Base-by-base conservation (phyloP, 2,888 invertebrate genomes). In the Notocelia uddmanniana region DNA sequence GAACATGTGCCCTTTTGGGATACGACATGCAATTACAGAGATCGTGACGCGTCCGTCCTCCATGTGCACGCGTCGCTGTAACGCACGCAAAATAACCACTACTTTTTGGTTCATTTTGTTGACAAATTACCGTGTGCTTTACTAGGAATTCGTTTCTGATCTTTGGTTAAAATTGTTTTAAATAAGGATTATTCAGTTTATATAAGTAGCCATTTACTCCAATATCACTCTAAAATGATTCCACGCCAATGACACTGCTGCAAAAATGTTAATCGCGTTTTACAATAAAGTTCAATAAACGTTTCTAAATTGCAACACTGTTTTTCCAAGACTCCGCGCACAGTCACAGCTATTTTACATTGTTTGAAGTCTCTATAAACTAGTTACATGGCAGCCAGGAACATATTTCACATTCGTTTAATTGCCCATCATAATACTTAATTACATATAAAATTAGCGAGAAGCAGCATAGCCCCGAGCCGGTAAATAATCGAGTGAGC, bases 41-140 rank as follows among this genome's bases (percentile, higher is more conserved):
- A 73, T 88, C 89, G 89, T 89, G 89, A 87, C 85, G 80, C 74
- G 83, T 64, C 76, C 86, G 85, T 85, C 87, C 88, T 85, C 82
- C 75, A 77, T 72, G 71, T 62, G 57, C 74, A 58, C 74, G 68
- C 77, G 72, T 70, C 71, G 60, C 54, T 48, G 58, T 52, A 66
- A 45, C 62, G 67, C 67, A 62, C 73, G 71, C 71, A 45, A 52
- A 66, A 69, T 57, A 59, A 31, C 59, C 52, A 52, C 63, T 57
- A 58, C 18, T 34, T 18, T 63, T 37, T 6, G 60, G 26, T 57
- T 23, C 26, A 58, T 23, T 68, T 59, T 54, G 26, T 62, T 60
- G 60, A 69, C 68, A 69, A 69, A 62, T 50, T 26, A 18, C 52
- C 26, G 41, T 54, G 45, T 45, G 45, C 45, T 13, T 45, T 45